Base-by-base conservation (phyloP, 2,888 invertebrate genomes). In the Ommatoiulus sabulosus region DNA sequence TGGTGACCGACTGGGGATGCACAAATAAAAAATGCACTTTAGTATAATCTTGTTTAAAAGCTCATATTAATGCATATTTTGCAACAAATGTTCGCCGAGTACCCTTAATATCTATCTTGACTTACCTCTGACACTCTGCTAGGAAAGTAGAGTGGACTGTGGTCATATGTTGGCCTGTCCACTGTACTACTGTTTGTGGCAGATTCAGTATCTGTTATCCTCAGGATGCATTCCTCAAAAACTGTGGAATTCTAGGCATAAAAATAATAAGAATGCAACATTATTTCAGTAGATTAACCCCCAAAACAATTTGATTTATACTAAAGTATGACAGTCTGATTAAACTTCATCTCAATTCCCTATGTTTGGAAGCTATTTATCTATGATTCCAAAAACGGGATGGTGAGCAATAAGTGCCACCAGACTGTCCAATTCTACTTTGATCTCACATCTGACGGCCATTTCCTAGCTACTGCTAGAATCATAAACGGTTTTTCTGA, bases 401-500 rank as follows among this genome's bases (percentile, higher is more conserved):
- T n/a, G n/a, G n/a, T n/a, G n/a, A n/a, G n/a, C n/a, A n/a, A n/a
- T n/a, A n/a, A n/a, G n/a, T n/a, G n/a, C n/a, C n/a, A n/a, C n/a
- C n/a, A n/a, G n/a, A n/a, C n/a, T n/a, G n/a, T n/a, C n/a, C 10
- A 20, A 80, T 35, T 80, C 15, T n/a, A 8, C 5, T 4, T 5
- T 10, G 12, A 80, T n/a, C 80, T 80, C 10, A 80, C 80, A 35
- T 80, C 80, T 35, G 80, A 80, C 7, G 80, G 80, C 80, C 80
- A 80, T 80, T 80, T 80, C 5, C 80, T 80, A 35, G 80, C 80
- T 35, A 80, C 80, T 12, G 80, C 15, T 35, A 80, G 80, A 35
- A 80, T 80, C 80, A 80, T 80, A 3, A 80, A 80, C 35, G 80
- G 80, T 35, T 80, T 80, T 80, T 80, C 80, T 80, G 80, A 80